Evolutionary conservation across 1,140 invertebrate species (phyloP).

Genomic region (Camponotus vicinus): DNA sequence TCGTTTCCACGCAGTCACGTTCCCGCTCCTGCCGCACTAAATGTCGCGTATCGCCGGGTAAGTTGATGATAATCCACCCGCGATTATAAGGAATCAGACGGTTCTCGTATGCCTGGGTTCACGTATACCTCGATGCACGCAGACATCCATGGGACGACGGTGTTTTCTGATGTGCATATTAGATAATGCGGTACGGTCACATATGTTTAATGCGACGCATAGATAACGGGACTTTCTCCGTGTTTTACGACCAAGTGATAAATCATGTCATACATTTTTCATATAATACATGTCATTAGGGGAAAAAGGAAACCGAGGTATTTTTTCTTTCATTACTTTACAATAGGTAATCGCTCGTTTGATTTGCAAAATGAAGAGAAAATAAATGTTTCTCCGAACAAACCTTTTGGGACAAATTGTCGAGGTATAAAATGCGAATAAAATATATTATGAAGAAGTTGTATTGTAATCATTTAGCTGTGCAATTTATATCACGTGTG

Average conservation of each 20-base stretch:
- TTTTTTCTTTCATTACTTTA: neutral
- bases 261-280: neutral
- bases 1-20: slow-evolving; percentile 20
- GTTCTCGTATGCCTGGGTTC: neutral
- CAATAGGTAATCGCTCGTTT: neutral
- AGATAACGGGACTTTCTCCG: neutral
- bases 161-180: neutral
- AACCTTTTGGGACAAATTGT: slow-evolving; percentile 19
- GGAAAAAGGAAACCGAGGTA: neutral
- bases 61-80: slow-evolving; percentile 70
- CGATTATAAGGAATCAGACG: slow-evolving; percentile 61
- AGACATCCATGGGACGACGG: neutral
- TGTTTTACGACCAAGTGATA: slow-evolving; percentile 36
- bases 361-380: neutral
- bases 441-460: no score
- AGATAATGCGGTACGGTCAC: neutral
- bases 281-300: neutral
- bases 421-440: neutral
- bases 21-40: slow-evolving; percentile 30
- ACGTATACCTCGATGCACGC: no score
- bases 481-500: slow-evolving; percentile 27
- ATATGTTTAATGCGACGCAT: neutral
- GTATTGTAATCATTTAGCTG: neutral
- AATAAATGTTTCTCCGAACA: neutral
- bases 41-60: slow-evolving; percentile 15